Conservation (phyloP, 2,797 vertebrate genomes). For the Parambassis ranga region DNA sequence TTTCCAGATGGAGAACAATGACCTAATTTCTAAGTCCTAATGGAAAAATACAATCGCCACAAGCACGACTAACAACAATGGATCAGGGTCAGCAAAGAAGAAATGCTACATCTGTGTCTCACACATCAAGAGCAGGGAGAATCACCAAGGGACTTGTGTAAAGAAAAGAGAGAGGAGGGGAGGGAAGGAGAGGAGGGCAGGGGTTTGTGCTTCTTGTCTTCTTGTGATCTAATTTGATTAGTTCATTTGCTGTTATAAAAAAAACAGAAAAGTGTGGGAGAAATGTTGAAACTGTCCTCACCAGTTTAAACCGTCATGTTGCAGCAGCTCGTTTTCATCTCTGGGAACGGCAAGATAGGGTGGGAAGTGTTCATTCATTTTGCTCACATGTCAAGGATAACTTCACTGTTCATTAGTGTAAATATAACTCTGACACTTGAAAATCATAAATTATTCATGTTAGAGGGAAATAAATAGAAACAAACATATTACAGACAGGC, state of each 20-base stretch:
- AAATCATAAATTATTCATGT: slow-evolving; percentile 47
- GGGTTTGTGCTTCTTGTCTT: slow-evolving; percentile 51
- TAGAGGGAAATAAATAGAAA: slow-evolving; percentile 45
- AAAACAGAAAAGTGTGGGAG: slow-evolving; percentile 39
- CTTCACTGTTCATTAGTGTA: slow-evolving; percentile 60
- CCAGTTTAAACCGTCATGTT: slow-evolving; percentile 79
- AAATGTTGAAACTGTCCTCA: slow-evolving; percentile 77
- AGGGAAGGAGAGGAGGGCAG: slow-evolving; percentile 7
- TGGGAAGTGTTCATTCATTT: slow-evolving; percentile 66
- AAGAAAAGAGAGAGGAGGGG: slow-evolving; percentile 1
- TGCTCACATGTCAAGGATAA: slow-evolving; percentile 58
- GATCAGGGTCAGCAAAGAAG: slow-evolving; percentile 59
- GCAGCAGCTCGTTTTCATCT: slow-evolving; percentile 77
- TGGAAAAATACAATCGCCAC: slow-evolving; percentile 59
- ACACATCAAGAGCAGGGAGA: slow-evolving; percentile 57
- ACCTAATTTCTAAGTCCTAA: slow-evolving; percentile 65
- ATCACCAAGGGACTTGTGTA: slow-evolving; percentile 52
- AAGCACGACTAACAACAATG: slow-evolving; percentile 66
- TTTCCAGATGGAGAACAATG: slow-evolving; percentile 60
- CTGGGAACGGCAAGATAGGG: slow-evolving; percentile 74
- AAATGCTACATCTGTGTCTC: slow-evolving; percentile 54
- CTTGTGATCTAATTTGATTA: slow-evolving; percentile 67
- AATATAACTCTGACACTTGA: slow-evolving; percentile 37
- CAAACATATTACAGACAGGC: slow-evolving; percentile 45
- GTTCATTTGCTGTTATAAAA: slow-evolving; percentile 56